A percentile compares a stretch with the other conserved stretches of the same genome.
Evolutionary conservation across 2,888 invertebrate genomes (phyloP).

Genomic region (Sarcophaga variegata): DNA sequence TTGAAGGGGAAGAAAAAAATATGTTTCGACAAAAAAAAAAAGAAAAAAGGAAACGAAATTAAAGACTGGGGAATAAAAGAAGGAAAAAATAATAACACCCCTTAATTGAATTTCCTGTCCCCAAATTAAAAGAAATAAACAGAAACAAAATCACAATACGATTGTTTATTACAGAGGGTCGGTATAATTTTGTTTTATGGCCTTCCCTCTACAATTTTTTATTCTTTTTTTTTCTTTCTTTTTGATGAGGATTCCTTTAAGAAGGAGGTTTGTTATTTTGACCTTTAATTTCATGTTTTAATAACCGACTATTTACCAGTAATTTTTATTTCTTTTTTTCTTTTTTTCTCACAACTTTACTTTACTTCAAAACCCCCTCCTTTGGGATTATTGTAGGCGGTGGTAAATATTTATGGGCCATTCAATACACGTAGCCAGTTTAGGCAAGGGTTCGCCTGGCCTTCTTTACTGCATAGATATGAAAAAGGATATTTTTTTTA

Average conservation of each 20-base stretch:
- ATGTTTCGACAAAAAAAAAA: background rate
- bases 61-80: background rate
- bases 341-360: background rate
- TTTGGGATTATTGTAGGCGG: background rate
- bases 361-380: conserved; percentile 13
- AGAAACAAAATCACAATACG: conserved; percentile 47
- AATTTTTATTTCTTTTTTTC: conserved; percentile 15
- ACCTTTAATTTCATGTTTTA: conserved; percentile 68
- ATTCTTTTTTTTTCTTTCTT: conserved; percentile 15
- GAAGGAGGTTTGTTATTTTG: conserved; percentile 59
- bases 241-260: conserved; percentile 12
- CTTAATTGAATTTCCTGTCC: conserved; percentile 67
- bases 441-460: background rate
- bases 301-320: conserved; percentile 62
- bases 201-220: background rate
- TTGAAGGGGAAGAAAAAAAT: background rate
- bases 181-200: conserved; percentile 39
- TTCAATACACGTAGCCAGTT: background rate
- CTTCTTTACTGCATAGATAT: background rate
- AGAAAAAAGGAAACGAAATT: background rate
- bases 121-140: conserved; percentile 55
- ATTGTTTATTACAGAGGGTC: conserved; percentile 54
- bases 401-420: conserved; percentile 41
- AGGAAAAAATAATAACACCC: conserved; percentile 41
- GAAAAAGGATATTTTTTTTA: conserved; percentile 8